A percentile compares a stretch with the other conserved stretches of the same genome.
Evolutionary conservation across 2,888 invertebrate genomes (phyloP).

Genomic region (Rotaria macrura): DNA sequence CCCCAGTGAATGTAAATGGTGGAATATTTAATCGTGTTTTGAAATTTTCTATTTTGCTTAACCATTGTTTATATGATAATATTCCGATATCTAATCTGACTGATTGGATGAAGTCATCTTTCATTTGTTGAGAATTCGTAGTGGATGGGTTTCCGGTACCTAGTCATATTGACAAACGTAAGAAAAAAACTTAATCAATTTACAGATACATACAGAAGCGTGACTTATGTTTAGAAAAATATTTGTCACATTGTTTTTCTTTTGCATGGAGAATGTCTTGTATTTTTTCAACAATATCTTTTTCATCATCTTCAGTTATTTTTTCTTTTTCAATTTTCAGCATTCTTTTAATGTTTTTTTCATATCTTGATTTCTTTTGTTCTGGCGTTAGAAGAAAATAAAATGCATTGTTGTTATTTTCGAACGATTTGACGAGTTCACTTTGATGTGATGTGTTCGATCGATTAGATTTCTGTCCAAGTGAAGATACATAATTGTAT

Average conservation of each 20-base stretch:
- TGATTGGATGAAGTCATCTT: background rate
- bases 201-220: background rate
- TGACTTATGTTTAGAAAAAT: background rate
- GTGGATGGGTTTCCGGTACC: background rate
- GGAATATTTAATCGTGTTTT: background rate
- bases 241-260: background rate
- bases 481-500: background rate
- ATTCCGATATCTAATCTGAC: background rate
- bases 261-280: background rate
- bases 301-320: background rate
- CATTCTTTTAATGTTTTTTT: background rate
- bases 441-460: background rate
- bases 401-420: no score
- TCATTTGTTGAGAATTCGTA: background rate
- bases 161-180: background rate
- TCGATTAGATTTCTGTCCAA: background rate
- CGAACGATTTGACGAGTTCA: no score
- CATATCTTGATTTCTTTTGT: background rate
- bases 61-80: background rate
- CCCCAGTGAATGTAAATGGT: background rate
- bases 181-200: no score
- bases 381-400: background rate
- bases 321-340: background rate
- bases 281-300: background rate
- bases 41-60: background rate